Percentiles rank a stretch among this genome's conserved stretches.
Evolutionary conservation across 1,140 invertebrate species (phyloP).

Genomic region (Amphibalanus amphitrite): DNA sequence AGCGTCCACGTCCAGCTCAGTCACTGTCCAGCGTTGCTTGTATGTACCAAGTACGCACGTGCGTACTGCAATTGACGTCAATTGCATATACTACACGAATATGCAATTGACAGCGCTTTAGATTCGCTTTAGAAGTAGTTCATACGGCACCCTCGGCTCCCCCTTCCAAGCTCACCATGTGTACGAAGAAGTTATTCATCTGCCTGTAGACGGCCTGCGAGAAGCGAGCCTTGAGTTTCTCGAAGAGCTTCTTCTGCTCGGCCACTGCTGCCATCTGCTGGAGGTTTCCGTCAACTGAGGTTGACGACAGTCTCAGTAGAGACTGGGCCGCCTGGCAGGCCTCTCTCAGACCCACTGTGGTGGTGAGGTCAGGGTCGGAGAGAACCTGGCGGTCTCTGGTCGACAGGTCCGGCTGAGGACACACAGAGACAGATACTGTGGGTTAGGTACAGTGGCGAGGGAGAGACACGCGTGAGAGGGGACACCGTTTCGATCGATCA

Average conservation of each 20-base stretch:
- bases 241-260: conserved; percentile 69
- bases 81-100: too few species aligned
- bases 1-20: too few species aligned
- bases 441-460: too few species aligned
- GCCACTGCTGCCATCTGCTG: conserved; percentile 58
- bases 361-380: conserved; percentile 51
- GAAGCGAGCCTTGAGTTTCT: conserved; percentile 68
- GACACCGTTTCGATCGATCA: too few species aligned
- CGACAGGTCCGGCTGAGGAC: neutral
- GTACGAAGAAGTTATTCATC: conserved; percentile 83
- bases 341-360: conserved; percentile 47
- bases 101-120: too few species aligned
- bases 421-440: neutral
- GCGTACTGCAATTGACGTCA: too few species aligned
- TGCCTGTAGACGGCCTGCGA: conserved; percentile 62
- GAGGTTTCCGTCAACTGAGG: conserved; percentile 22
- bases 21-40: too few species aligned
- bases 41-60: too few species aligned
- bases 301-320: conserved; percentile 13
- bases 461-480: too few species aligned
- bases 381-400: conserved; percentile 23
- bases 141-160: too few species aligned
- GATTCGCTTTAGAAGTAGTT: too few species aligned
- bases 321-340: conserved; percentile 44
- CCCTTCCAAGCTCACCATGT: conserved; percentile 36